Evolutionary conservation across 2,113 vertebrate species (phyloP), one percentile per base, ranked within the genome.

Genomic region (Heteronetta atricapilla): DNA sequence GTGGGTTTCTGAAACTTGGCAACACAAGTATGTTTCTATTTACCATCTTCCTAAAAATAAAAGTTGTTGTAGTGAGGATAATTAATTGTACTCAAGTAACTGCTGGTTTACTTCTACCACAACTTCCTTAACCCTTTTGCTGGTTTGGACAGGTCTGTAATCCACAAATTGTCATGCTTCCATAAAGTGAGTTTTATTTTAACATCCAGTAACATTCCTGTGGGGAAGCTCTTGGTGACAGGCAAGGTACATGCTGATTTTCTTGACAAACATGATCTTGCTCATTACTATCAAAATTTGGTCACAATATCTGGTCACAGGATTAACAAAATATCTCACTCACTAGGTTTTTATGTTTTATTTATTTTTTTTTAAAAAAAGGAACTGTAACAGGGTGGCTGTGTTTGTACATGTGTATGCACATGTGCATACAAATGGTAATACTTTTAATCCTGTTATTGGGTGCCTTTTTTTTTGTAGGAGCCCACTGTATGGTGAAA

Each of bases 31-130:
- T 36, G 44, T 58, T 84, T 77, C 44, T 69, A 23, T 75, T 93
- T 81, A 50, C 64, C 60, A 8, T 52, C 69, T 92, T 74, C 60
- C 68, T 76, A 36, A 95, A 92, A 93, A 90, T 38, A 82, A 76
- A 67, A 33, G 33, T 56, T 78, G 40, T 64, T 64, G 11, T 22
- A 40, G 55, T 0, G 13, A 84, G 18, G 23, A 58, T 52, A 85
- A 91, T 79, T 74, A 48, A 79, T 68, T 2, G 0, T 38, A 36
- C 52, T 85, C 7, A 7, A 83, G 48, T 76, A 95, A 76, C 19
- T 13, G 3, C 40, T 44, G 64, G 46, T 77, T 89, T 79, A 28
- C 29, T 76, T 73, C 53, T 63, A 44, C 31, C 74, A 81, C 70
- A 69, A 33, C 19, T 69, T 86, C 58, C 73, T 96, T 88, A 89